Base-by-base conservation (phyloP, 2,888 invertebrate species). In the Diarsia brunnea region DNA sequence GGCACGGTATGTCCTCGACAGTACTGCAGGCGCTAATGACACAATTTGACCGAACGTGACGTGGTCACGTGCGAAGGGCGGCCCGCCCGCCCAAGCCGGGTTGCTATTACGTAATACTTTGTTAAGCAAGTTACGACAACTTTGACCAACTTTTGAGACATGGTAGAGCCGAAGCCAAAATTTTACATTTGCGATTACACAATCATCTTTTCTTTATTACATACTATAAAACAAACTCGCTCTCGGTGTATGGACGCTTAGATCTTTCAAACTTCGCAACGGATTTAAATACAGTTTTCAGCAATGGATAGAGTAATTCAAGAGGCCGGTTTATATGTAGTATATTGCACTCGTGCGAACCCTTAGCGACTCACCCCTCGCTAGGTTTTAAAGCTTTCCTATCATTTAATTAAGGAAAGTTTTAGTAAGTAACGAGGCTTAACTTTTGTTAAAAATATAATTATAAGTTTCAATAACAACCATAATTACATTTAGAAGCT, bases 1-100 rank as follows among this genome's bases (percentile, higher is more conserved):
- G 55, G 38, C 31, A 38, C 38, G 84, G 76, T 77, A 82, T 27
- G 82, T 75, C 64, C 67, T 71, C 61, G 27, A 8, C 31, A 49
- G 12, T 58, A 55, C 27, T 43, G 49, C 47, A 55, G 49, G 43
- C 63, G 4, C 51, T 53, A 75, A 68, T 49, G 19, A 10, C 49
- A 61, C 38, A 66, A 31, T 53, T 61, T 51, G 51, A 49, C 31
- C 51, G 24, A 51, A 51, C 72, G 72, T 66, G 63, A 38, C 49
- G 12, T 43, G 19, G 12, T 16, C 51, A 58, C 64, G 63, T 64
- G 78, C 60, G 49, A 27, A 51, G 79, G 74, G 53, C 64, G 38
- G 53, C 47, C 38, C 53, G 27, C 61, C 51, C 73, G n/a, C 53
- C 45, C 61, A 27, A 10, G 7, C 2, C 27, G 73, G 53, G 78